A percentile compares a stretch with the other conserved stretches of the same genome.
These are phyloP conservation scores for Bilobella aurantiaca DNA, from an alignment of 1,140 invertebrate genomes.

Conservation along the genomic window DNA sequence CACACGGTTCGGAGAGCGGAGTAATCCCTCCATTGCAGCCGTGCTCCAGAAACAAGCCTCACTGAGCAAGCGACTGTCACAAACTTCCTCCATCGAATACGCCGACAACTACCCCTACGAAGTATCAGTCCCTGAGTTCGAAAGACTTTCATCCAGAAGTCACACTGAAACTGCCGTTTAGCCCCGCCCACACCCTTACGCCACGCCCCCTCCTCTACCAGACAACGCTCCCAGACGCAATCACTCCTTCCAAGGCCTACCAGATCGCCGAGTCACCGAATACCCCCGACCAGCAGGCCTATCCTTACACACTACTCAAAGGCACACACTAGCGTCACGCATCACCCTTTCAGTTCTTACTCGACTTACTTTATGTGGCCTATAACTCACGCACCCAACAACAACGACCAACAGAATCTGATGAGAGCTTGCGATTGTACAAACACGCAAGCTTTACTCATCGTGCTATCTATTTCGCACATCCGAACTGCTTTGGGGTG, in stretches of 20 bases:
- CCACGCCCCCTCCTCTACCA: background rate
- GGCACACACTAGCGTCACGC: background rate
- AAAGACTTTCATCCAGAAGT: slow-evolving; percentile 77
- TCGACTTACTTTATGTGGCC: no score
- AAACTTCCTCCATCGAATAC: slow-evolving; percentile 83
- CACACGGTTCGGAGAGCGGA: slow-evolving; percentile 82
- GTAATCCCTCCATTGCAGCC: slow-evolving; percentile 74
- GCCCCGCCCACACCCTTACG: slow-evolving; percentile 32
- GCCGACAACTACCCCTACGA: slow-evolving; percentile 75
- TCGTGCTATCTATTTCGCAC: no score
- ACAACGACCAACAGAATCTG: no score
- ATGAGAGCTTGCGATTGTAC: no score
- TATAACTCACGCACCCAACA: no score
- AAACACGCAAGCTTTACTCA: no score
- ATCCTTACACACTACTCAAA: no score
- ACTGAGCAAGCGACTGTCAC: slow-evolving; percentile 75
- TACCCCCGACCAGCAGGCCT: no score
- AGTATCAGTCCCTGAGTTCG: slow-evolving; percentile 75
- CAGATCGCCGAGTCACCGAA: no score
- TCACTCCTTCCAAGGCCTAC: background rate
- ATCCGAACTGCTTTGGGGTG: no score
- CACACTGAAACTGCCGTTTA: slow-evolving; percentile 87
- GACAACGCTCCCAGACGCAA: background rate
- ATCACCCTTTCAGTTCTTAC: background rate
- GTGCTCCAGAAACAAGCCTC: slow-evolving; percentile 82